Evolutionary conservation across 1,140 invertebrate genomes (phyloP).

Genomic region (Heliconius hewitsoni): DNA sequence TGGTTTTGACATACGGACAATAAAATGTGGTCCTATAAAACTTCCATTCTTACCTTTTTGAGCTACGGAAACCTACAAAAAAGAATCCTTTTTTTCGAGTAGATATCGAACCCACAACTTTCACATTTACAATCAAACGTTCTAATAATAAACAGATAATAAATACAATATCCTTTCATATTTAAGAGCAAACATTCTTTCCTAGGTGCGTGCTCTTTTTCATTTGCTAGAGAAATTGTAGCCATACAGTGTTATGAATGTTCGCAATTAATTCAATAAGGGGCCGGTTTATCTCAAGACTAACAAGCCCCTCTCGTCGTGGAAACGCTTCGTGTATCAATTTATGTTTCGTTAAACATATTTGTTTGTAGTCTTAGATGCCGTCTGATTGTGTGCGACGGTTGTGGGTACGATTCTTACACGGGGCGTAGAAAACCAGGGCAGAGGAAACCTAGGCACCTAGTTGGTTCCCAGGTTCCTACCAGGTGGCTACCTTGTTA

Average conservation of each 20-base stretch:
- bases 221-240: constrained; percentile 41
- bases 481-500: too few species aligned
- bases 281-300: constrained; percentile 23
- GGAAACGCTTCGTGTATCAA: background rate
- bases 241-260: constrained; percentile 41
- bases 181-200: constrained; percentile 15
- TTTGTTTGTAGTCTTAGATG: too few species aligned
- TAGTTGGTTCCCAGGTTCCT: too few species aligned
- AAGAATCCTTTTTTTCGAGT: background rate
- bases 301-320: background rate
- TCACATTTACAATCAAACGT: background rate
- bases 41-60: too few species aligned
- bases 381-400: too few species aligned
- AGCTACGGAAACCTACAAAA: too few species aligned
- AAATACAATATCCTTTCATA: background rate
- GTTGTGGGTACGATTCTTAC: too few species aligned
- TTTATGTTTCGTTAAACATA: too few species aligned
- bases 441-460: too few species aligned
- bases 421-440: too few species aligned
- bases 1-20: too few species aligned
- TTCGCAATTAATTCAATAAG: constrained; percentile 39
- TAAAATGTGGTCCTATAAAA: too few species aligned
- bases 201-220: constrained; percentile 37
- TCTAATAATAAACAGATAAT: background rate
- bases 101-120: background rate